Evolutionary conservation across 2,797 vertebrate species (phyloP).

Genomic region (Tragelaphus eurycerus): DNA sequence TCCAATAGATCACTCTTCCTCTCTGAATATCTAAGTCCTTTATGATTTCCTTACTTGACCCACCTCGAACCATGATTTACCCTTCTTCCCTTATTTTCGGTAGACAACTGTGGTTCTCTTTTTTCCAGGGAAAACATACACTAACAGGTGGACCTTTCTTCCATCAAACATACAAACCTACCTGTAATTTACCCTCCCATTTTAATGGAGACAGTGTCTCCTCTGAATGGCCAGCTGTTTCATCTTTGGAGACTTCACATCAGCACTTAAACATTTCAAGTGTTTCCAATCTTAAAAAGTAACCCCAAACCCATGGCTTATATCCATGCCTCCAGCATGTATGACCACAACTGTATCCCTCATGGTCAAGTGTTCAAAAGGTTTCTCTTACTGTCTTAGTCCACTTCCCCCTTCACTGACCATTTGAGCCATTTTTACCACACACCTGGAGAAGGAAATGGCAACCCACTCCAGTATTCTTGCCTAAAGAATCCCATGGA

Average conservation of each 20-base stretch:
- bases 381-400: neutral
- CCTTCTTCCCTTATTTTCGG: neutral
- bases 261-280: neutral
- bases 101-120: neutral
- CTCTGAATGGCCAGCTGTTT: neutral
- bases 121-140: neutral
- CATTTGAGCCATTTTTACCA: neutral
- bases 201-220: neutral
- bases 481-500: neutral
- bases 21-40: neutral
- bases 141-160: neutral
- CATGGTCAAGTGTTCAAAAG: neutral
- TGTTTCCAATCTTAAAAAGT: neutral
- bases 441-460: neutral
- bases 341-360: neutral
- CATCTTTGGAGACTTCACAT: neutral
- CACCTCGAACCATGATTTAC: neutral
- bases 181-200: neutral
- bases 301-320: neutral
- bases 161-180: too few relatives aligned
- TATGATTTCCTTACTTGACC: too few relatives aligned
- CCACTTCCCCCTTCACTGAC: neutral
- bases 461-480: neutral
- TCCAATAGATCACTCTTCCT: neutral
- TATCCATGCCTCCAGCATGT: too few relatives aligned